These are phyloP conservation scores for Drosophila meridiana DNA, from an alignment of 2,888 invertebrate genomes.

Conservation along the genomic window DNA sequence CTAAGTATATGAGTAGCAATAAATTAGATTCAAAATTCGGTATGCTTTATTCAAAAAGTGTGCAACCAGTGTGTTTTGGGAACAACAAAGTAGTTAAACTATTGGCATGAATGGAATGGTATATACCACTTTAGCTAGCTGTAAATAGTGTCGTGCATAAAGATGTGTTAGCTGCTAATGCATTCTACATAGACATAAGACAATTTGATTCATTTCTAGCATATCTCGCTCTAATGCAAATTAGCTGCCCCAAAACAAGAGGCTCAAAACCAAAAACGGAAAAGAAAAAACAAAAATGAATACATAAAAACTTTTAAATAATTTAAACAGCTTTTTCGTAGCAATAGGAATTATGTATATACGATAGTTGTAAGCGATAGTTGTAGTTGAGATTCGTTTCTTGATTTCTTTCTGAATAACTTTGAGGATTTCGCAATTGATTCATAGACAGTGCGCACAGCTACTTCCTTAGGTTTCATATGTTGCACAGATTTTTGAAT, in stretches of 20 bases:
- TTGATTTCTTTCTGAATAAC: slow-evolving; percentile 6
- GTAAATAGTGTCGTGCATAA: slow-evolving; percentile 51
- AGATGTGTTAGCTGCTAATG: slow-evolving; percentile 39
- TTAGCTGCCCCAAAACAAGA: slow-evolving; percentile 37
- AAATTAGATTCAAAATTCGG: slow-evolving; percentile 52
- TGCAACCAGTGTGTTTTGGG: slow-evolving; percentile 83
- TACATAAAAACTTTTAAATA: slow-evolving; percentile 10
- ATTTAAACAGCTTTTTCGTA: slow-evolving; percentile 26
- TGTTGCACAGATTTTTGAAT: slow-evolving; percentile 39
- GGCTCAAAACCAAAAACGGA: slow-evolving; percentile 40
- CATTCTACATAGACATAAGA: slow-evolving; percentile 25
- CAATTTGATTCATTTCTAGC: slow-evolving; percentile 47
- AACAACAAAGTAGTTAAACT: slow-evolving; percentile 84
- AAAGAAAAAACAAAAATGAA: not conserved
- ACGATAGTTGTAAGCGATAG: slow-evolving; percentile 44
- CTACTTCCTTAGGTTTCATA: slow-evolving; percentile 49
- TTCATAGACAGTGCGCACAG: slow-evolving; percentile 19
- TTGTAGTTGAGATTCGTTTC: slow-evolving; percentile 6
- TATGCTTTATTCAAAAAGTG: slow-evolving; percentile 55
- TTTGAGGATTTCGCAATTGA: slow-evolving; percentile 11
- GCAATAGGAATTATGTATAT: slow-evolving; percentile 57
- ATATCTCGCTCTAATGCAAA: slow-evolving; percentile 51
- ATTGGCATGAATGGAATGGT: slow-evolving; percentile 63
- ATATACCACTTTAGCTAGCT: slow-evolving; percentile 57
- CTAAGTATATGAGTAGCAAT: slow-evolving; percentile 49